A percentile compares a stretch with the other conserved stretches of the same genome.
Conservation (phyloP, 2,797 vertebrate genomes). For the Pitangus sulphuratus region DNA sequence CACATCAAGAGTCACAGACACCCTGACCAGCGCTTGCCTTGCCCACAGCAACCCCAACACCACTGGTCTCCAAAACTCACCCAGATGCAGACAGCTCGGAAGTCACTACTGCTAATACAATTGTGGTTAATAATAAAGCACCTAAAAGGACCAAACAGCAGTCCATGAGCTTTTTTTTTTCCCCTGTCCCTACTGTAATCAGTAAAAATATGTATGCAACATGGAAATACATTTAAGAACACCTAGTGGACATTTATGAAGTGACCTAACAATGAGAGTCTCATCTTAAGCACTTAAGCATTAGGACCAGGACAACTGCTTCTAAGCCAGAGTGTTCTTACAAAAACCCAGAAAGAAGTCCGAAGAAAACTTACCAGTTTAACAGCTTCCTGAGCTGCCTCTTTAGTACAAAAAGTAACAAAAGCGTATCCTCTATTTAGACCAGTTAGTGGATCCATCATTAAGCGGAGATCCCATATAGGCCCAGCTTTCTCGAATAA, state of each 20-base stretch:
- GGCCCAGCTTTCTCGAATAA: constrained; percentile 98
- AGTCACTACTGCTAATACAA: not conserved
- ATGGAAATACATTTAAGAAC: not conserved
- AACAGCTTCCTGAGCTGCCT: constrained; percentile 97
- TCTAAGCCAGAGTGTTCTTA: constrained; percentile 30
- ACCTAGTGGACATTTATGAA: not conserved
- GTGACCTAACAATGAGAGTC: not conserved
- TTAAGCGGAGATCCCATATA: constrained; percentile 98
- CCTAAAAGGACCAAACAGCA: not conserved
- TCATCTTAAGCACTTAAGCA: not conserved
- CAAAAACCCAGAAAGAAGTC: not conserved
- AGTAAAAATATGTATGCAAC: not conserved
- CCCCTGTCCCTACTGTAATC: not conserved
- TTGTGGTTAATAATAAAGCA: not conserved
- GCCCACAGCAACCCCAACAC: not conserved
- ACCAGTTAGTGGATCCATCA: constrained; percentile 99
- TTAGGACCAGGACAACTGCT: not conserved
- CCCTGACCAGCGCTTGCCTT: not conserved
- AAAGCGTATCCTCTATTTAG: constrained; percentile 99
- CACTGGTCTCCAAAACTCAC: not conserved
- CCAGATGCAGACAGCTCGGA: not conserved
- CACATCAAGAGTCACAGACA: not conserved
- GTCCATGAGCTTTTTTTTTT: not conserved
- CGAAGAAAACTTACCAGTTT: constrained; percentile 86
- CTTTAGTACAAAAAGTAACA: constrained; percentile 99